These are phyloP conservation scores for Aleiodes sp. DNA, from an alignment of 1,140 invertebrate genomes.

Conservation along the genomic window DNA sequence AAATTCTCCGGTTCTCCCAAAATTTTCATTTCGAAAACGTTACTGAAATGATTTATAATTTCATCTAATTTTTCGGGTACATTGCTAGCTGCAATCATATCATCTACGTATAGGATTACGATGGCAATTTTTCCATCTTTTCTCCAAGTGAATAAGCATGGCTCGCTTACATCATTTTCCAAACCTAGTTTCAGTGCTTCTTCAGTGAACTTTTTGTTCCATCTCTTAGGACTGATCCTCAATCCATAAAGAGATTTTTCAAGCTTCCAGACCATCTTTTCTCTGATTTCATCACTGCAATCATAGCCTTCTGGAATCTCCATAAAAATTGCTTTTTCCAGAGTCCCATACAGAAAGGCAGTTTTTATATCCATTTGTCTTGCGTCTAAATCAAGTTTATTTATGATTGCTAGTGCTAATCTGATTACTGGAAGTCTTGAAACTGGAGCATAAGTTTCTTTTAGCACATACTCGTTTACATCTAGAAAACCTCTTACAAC, in stretches of 20 bases:
- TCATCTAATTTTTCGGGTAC: conserved; percentile 21
- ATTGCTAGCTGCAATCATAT: conserved; percentile 34
- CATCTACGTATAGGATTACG: conserved; percentile 31
- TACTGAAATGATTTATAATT: conserved; percentile 29
- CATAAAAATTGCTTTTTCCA: conserved; percentile 53
- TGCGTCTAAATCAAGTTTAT: conserved; percentile 39
- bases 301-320: conserved; percentile 47
- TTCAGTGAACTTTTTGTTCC: conserved; percentile 38
- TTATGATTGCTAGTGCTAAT: conserved; percentile 39
- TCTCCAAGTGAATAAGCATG: conserved; percentile 40
- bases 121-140: conserved; percentile 25
- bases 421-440: conserved; percentile 44
- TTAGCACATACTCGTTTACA: conserved; percentile 26
- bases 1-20: conserved; percentile 35
- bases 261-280: conserved; percentile 36
- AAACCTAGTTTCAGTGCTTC: conserved; percentile 29
- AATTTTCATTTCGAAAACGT: conserved; percentile 40
- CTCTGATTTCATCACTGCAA: not conserved
- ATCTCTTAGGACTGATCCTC: conserved; percentile 38
- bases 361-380: conserved; percentile 53
- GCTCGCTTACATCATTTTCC: conserved; percentile 39
- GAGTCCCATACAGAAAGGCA: conserved; percentile 53
- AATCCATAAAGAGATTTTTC: conserved; percentile 47
- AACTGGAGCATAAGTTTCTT: conserved; percentile 37
- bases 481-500: conserved; percentile 29